These are phyloP conservation scores for Notocelia uddmanniana DNA, from an alignment of 2,888 invertebrate species.

Conservation along the genomic window DNA sequence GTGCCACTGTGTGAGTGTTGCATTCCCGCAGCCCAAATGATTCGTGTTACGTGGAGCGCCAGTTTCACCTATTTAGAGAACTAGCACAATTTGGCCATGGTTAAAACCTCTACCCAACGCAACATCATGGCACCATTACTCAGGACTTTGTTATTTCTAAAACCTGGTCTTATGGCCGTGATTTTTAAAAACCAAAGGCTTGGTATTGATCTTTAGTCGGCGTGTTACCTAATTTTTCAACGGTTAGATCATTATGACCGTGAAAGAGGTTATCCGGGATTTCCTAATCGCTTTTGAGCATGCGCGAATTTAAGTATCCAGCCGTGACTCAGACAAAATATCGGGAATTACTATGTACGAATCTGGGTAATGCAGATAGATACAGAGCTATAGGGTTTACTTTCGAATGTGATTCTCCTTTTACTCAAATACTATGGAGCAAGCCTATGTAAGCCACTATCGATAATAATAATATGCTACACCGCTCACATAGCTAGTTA, in stretches of 20 bases:
- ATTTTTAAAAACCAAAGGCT: not conserved
- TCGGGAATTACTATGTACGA: conserved; percentile 6
- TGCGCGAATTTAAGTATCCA: conserved; percentile 64
- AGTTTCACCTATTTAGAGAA: conserved; percentile 43
- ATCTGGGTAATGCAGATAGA: not conserved
- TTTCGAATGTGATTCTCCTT: not conserved
- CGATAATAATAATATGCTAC: conserved; percentile 24
- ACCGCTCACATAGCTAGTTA: conserved; percentile 30
- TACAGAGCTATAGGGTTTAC: not conserved
- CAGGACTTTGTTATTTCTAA: conserved; percentile 40
- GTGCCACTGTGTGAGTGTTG: conserved; percentile 51
- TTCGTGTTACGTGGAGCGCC: conserved; percentile 44
- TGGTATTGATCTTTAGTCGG: conserved; percentile 10
- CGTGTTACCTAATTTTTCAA: conserved; percentile 23
- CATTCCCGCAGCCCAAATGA: conserved; percentile 52
- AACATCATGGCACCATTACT: conserved; percentile 41
- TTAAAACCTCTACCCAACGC: conserved; percentile 19
- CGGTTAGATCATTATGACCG: conserved; percentile 44
- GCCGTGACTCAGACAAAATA: conserved; percentile 50
- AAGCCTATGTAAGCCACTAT: not conserved
- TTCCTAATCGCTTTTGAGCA: conserved; percentile 60
- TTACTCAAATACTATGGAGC: conserved; percentile 1
- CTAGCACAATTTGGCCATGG: conserved; percentile 26
- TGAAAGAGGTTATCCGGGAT: conserved; percentile 67
- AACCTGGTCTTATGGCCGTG: conserved; percentile 4